Base-by-base conservation (phyloP, 1,140 invertebrate species). In the Scaptomyza hsui region DNA sequence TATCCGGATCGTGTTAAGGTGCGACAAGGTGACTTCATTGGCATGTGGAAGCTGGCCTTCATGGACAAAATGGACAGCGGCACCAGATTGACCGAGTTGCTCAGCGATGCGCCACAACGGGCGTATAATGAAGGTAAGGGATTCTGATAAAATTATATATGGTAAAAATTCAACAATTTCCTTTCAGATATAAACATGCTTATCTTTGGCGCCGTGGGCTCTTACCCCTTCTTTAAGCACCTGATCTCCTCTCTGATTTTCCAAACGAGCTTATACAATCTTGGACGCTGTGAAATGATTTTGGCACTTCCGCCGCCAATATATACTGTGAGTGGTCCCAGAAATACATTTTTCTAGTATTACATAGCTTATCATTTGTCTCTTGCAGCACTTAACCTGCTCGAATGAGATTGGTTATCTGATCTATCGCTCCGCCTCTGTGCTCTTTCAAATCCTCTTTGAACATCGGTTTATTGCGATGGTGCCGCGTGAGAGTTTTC, bases 381-480 rank as follows among this genome's bases (percentile, higher is more conserved):
- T 42, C 0, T 62, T 55, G 0, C 18, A 91, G 89, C 89, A 89
- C 47, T 59, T 91, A 4, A 89, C 85, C 35, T 83, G 72, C 70
- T 63, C 75, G 32, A 86, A 79, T 47, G 72, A 90, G n/a, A 78
- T 89, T 45, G 90, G 90, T 10, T 91, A 91, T 44, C 51, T 91
- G 21, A 72, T 91, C 6, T 91, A 92, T 49, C 89, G 91, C 13
- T 92, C 93, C 12, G 77, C 92, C 0, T 92, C 93, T 29, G 91
- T 94, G 51, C 78, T 94, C 12, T 94, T 94, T 60, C 93, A 94
- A 81, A 73, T 93, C 24, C 79, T 94, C 3, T 94, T 94, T 69
- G 91, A 94, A 55, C 92, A 91, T 63, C 90, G 92, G 74, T 76
- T 93, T 19, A 80, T 94, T 0, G 90, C 86, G 15, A 93, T 91